Base-by-base conservation (phyloP, 2,888 invertebrate genomes). In the Argyresthia goedartella region DNA sequence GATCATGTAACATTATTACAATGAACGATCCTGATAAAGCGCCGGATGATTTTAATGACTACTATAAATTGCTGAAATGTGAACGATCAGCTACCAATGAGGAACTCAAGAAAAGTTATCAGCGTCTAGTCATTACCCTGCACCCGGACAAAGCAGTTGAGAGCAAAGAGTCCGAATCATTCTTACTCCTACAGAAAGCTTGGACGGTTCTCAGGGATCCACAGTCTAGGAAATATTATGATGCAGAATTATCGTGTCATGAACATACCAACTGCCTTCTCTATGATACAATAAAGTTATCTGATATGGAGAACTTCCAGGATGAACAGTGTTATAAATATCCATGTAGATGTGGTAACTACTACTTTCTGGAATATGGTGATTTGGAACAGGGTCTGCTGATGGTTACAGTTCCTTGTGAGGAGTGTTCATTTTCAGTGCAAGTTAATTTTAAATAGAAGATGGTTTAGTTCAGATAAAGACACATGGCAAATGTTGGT, bases 351-450 rank as follows among this genome's bases (percentile, higher is more conserved):
- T 94, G 94, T 77, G 93, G 93, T 59, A 90, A 91, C 41, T 67
- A 73, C 50, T 91, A 91, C 71, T 61, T 74, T 36, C 73, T 91
- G 35, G 63, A 81, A 47, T 67, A 65, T 58, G 61, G 66, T 25
- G 72, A 81, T 54, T 56, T 81, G 50, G 50, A 60, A 33, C 65
- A 73, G 51, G 67, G 67, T 47, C 84, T 85, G 66, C 25, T 6
- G 25, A 25, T 25, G 25, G 78, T 88, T 65, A 69, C 89, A 60
- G 84, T 92, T 60, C 89, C 88, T 59, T 94, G 94, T 79, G 89
- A 89, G 67, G 92, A 93, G 73, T 94, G 94, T 76, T 93, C 93
- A 50, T 90, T 93, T 72, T 88, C 89, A 62, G 89, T 93, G 65
- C 73, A 88, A 62, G 76, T 91, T 49, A 84, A 85, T 60, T 63